Percentiles rank a stretch among this genome's conserved stretches.
Conservation (phyloP, 2,888 invertebrate genomes). For the Tryphoninae sp. region DNA sequence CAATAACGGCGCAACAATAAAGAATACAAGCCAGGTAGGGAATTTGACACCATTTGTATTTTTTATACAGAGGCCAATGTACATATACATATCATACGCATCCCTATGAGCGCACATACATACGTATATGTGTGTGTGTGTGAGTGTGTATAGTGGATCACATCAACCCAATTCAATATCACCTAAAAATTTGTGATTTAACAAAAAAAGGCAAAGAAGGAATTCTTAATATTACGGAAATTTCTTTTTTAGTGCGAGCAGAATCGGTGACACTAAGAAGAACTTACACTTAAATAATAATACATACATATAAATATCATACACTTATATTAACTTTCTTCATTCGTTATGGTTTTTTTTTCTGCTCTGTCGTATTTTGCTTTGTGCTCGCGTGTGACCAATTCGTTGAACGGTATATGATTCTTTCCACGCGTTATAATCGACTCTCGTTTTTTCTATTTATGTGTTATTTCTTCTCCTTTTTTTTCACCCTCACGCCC, state of each 20-base stretch:
- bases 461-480: neutral
- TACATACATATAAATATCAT: constrained; percentile 76
- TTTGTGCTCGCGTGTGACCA: constrained; percentile 59
- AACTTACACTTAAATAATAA: constrained; percentile 70
- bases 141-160: too few species aligned
- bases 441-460: constrained; percentile 7
- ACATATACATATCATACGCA: constrained; percentile 56
- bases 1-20: neutral
- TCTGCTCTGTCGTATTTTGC: constrained; percentile 23
- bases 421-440: constrained; percentile 40
- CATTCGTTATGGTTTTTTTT: constrained; percentile 67
- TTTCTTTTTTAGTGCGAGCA: constrained; percentile 64
- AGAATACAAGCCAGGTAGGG: constrained; percentile 17
- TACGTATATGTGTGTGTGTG: constrained; percentile 34
- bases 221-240: constrained; percentile 36
- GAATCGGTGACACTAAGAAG: constrained; percentile 65
- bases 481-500: constrained; percentile 7
- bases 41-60: constrained; percentile 58
- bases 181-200: constrained; percentile 38
- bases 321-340: constrained; percentile 68
- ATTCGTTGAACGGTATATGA: constrained; percentile 33
- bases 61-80: constrained; percentile 63
- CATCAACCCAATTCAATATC: constrained; percentile 56
- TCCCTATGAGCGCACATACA: constrained; percentile 45
- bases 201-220: constrained; percentile 38